Base-by-base conservation (phyloP, 2,888 invertebrate species). In the Yponomeuta evonymella region DNA sequence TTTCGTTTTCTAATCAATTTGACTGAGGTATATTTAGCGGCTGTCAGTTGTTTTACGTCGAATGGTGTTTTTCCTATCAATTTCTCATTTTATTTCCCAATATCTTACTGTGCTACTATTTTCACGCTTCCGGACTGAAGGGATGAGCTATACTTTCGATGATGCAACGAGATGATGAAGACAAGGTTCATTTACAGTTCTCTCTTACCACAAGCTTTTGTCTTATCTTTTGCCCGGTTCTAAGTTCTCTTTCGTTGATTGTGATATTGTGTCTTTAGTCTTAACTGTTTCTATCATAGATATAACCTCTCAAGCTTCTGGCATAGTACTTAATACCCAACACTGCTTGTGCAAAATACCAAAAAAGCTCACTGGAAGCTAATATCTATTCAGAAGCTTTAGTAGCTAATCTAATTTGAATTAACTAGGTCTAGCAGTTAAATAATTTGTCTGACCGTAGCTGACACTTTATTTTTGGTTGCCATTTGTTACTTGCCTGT, bases 21-120 rank as follows among this genome's bases (percentile, higher is more conserved):
- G 84, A 84, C 83, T 85, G 23, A 23, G 23, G 23, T 83, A 82
- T 81, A 84, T 83, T 83, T 83, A 83, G 88, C 91, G 90, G 88
- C 88, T 92, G 91, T 92, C 91, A 92, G 85, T 88, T 90, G 90
- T 91, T 92, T 90, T 90, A 90, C 90, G 89, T 87, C 85, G 85
- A 77, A 85, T 76, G 81, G 76, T 79, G 43, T n/a, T 43, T 12
- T 15, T 5, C 15, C 12, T 58, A 58, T 4, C 4, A 58, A 15
- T 58, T 58, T 58, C 51, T 15, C 15, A 15, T 58, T 43, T 43
- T 43, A 43, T 43, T 43, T 43, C 43, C 43, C 8, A 77, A 76
- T 78, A 76, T 74, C 72, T 78, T 75, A 76, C 72, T 80, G 74
- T 79, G 74, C 77, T 76, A 74, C 79, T 76, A 79, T 81, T 87